Evolutionary conservation across 2,888 invertebrate genomes (phyloP).

Genomic region (Pandemis heparana): DNA sequence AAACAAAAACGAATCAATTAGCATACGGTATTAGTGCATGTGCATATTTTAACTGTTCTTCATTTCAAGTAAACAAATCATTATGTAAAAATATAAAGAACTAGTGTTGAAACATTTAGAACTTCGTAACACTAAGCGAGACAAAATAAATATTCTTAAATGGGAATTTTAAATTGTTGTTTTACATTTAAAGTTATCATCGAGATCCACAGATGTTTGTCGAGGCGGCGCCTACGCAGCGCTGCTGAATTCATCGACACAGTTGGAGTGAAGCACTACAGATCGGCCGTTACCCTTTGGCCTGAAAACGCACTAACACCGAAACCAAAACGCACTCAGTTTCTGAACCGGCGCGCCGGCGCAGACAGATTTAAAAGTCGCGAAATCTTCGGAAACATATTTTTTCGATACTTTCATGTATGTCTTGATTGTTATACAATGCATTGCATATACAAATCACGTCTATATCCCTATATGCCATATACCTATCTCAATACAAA

Average conservation of each 20-base stretch:
- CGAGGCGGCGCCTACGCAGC: neutral
- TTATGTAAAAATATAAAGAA: neutral
- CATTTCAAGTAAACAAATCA: neutral
- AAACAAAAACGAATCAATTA: neutral
- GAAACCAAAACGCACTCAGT: constrained; percentile 20
- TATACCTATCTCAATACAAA: no score
- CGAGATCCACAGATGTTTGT: constrained; percentile 1
- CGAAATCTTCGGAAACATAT: neutral
- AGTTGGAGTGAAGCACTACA: constrained; percentile 9
- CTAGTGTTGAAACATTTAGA: neutral
- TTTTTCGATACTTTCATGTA: neutral
- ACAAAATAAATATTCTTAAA: neutral
- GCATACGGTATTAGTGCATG: neutral
- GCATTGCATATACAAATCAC: no score
- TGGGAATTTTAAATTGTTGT: neutral
- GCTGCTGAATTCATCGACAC: constrained; percentile 3
- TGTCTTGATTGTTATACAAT: neutral
- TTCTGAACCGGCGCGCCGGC: constrained; percentile 1
- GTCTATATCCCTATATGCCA: no score
- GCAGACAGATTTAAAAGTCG: constrained; percentile 4
- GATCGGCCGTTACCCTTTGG: constrained; percentile 37
- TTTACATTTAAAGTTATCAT: neutral
- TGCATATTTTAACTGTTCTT: neutral
- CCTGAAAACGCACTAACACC: constrained; percentile 32
- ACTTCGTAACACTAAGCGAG: neutral